Evolutionary conservation across 35 echinoderm and acorn worm species (phyloP), one percentile per base, ranked within the genome.

Genomic region (Diadema setosum): DNA sequence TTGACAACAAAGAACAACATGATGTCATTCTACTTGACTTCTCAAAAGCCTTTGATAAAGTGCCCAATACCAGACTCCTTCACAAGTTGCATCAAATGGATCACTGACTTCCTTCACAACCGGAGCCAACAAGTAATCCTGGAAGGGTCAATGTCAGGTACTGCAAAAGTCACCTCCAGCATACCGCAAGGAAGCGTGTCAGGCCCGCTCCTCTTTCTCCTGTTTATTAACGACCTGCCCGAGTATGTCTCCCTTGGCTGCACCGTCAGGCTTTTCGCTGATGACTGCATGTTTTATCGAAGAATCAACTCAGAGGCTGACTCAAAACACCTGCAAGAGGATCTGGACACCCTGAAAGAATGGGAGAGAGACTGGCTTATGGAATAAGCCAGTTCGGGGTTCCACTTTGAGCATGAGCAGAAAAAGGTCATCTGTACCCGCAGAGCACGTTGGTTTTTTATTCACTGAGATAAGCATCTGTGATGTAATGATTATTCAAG

Each of bases 211-310:
- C 84, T 86, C 27, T 86, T 70, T 70, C 84, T 86, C 58, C 18
- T 73, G 39, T 86, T 70, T 41, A 35, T 86, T 14, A 86, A 86
- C 40, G 84, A 86, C 5, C 26, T 86, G 35, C 84, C 84, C 9
- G 61, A 88, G 37, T 78, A 88, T 17, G 33, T 81, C 25, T 74
- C 60, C n/a, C 3, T 80, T 1, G 18, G 52, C 15, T 89, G 65
- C 4, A 45, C 25, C 4, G 75, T 50, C 14, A 81, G 75, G 9
- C 34, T 82, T 58, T 89, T 89, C 75, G 87, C 87, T 9, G 75
- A 89, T 26, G 87, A 90, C 44, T 44, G 74, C 26, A 90, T 82
- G 35, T 31, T 90, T 15, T 90, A 84, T 45, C 30, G 81, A 20
- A 82, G 45, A 5, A 91, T 85, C 75, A 17, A 45, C 26, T 41